These are phyloP conservation scores for Typhlomys cinereus DNA, from an alignment of 2,113 vertebrate species.

Conservation along the genomic window DNA sequence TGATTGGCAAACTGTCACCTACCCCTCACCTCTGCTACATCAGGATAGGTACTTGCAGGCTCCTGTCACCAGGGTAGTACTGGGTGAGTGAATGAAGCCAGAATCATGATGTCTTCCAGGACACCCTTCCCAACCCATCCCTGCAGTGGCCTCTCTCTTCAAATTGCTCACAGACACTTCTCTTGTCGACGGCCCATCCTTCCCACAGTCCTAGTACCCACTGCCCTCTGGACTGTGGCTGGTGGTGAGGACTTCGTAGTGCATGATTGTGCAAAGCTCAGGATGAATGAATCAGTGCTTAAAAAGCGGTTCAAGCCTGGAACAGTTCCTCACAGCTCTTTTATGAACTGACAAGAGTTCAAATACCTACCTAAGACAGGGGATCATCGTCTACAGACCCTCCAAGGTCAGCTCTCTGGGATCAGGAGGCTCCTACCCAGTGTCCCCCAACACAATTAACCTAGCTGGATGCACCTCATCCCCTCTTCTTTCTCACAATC, in stretches of 20 bases:
- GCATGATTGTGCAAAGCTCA: no score
- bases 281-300: neutral
- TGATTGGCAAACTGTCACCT: neutral
- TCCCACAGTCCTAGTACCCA: no score
- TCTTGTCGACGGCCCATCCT: neutral
- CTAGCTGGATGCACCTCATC: neutral
- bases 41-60: no score
- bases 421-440: neutral
- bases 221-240: no score
- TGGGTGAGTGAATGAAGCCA: neutral
- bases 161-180: neutral
- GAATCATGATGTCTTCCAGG: neutral
- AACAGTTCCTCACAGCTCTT: neutral
- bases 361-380: neutral
- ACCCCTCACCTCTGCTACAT: accelerated
- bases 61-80: neutral
- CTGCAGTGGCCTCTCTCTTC: neutral
- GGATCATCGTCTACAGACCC: neutral
- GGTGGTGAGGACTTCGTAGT: neutral
- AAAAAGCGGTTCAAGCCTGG: neutral
- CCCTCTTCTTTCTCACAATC: neutral
- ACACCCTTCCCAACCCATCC: neutral
- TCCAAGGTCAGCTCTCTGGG: neutral
- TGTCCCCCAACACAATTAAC: no score
- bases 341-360: neutral